Conservation (phyloP, 2,797 vertebrate genomes). For the Parauchenoglanis punctatus region DNA sequence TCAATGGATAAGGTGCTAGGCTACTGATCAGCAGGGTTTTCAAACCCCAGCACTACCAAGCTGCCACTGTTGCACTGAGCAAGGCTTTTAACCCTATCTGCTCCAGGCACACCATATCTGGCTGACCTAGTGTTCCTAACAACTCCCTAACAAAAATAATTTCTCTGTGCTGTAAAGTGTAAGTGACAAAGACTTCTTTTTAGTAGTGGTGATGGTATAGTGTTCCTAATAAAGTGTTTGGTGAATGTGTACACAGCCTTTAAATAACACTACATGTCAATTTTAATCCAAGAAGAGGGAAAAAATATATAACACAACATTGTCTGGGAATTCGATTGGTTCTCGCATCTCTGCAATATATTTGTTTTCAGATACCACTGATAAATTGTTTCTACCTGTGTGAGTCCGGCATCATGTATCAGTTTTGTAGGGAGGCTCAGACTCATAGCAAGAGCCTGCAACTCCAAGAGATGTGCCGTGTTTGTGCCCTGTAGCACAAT, state of each 20-base stretch:
- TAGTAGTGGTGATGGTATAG: neutral
- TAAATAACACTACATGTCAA: neutral
- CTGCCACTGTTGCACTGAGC: neutral
- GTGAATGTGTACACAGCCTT: neutral
- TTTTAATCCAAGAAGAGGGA: neutral
- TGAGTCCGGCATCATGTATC: slow-evolving; percentile 82
- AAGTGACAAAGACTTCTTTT: neutral
- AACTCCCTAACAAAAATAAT: neutral
- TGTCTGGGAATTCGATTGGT: neutral
- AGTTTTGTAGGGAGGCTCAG: slow-evolving; percentile 81
- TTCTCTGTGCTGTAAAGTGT: neutral
- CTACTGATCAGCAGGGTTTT: neutral
- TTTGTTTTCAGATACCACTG: neutral
- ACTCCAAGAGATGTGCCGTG: slow-evolving; percentile 80
- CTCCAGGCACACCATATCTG: neutral
- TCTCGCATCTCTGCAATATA: neutral
- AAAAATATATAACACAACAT: neutral
- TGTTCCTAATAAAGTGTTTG: neutral
- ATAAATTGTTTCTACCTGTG: slow-evolving; percentile 71
- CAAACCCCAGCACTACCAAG: neutral
- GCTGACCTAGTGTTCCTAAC: neutral
- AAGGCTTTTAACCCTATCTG: neutral
- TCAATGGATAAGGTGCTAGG: neutral
- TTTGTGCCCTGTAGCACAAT: slow-evolving; percentile 83
- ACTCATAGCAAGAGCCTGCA: slow-evolving; percentile 83